These are phyloP conservation scores for Drosophila tani DNA, from an alignment of 1,140 invertebrate genomes.

Conservation along the genomic window DNA sequence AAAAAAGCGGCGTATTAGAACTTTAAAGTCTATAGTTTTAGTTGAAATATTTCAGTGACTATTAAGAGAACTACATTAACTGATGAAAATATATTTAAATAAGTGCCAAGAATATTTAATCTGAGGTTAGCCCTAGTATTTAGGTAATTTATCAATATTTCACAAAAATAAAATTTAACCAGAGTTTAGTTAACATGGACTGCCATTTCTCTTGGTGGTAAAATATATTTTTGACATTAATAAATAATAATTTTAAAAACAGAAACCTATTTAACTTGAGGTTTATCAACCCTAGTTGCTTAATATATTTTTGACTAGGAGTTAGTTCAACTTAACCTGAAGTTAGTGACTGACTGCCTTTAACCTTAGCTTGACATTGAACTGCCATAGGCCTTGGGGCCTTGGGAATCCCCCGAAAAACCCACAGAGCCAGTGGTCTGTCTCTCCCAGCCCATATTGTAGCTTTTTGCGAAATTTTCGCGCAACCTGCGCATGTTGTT, in stretches of 20 bases:
- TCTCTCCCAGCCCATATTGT: slow-evolving; percentile 6
- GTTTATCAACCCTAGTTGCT: too few relatives aligned
- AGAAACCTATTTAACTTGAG: too few relatives aligned
- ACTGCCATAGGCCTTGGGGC: slow-evolving; percentile 17
- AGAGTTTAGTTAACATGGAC: not conserved
- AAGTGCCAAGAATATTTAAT: not conserved
- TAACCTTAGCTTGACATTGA: slow-evolving; percentile 51
- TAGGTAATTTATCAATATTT: too few relatives aligned
- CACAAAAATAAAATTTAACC: not conserved
- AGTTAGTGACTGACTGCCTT: slow-evolving; percentile 12
- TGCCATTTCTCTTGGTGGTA: not conserved
- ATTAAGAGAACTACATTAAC: too few relatives aligned
- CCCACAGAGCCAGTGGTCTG: not conserved
- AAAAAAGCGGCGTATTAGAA: not conserved
- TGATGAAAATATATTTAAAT: too few relatives aligned
- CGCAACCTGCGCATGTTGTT: slow-evolving; percentile 74
- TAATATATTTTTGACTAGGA: too few relatives aligned
- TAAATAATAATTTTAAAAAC: too few relatives aligned
- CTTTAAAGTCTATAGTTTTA: too few relatives aligned
- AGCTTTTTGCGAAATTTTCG: slow-evolving; percentile 43
- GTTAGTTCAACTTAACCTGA: slow-evolving; percentile 15
- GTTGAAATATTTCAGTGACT: too few relatives aligned
- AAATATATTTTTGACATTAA: too few relatives aligned
- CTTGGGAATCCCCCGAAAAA: slow-evolving; percentile 2
- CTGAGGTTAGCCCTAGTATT: not conserved